Evolutionary conservation across 2,888 invertebrate species (phyloP).

Genomic region (Subacronicta megacephala): DNA sequence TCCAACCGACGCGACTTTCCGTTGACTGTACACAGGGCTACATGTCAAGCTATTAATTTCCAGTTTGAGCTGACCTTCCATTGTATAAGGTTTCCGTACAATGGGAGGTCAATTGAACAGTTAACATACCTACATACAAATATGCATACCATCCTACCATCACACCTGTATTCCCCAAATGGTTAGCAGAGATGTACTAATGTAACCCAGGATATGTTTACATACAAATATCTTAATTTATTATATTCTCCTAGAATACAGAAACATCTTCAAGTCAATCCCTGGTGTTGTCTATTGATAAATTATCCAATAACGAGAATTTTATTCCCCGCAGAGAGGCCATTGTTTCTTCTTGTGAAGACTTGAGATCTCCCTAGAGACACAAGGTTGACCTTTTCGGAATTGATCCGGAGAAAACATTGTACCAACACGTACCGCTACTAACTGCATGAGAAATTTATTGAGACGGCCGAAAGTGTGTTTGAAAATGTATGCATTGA

Average conservation of each 20-base stretch:
- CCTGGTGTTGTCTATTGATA: constrained; percentile 10
- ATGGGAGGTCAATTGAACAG: no score
- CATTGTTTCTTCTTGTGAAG: constrained; percentile 28
- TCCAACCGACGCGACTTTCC: neutral
- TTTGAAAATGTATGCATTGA: no score
- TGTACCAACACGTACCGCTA: neutral
- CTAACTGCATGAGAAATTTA: constrained; percentile 21
- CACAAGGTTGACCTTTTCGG: constrained; percentile 28
- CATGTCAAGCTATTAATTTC: no score
- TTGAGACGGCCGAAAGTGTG: neutral
- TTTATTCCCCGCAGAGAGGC: constrained; percentile 12
- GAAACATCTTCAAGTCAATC: constrained; percentile 1
- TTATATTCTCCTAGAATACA: neutral
- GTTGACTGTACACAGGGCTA: no score
- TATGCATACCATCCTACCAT: no score
- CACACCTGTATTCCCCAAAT: no score
- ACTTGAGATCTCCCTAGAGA: constrained; percentile 20
- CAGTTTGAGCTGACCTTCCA: no score
- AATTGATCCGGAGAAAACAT: constrained; percentile 22
- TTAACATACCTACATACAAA: no score
- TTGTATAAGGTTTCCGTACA: no score
- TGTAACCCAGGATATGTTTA: no score
- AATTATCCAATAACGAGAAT: constrained; percentile 17
- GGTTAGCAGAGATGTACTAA: no score
- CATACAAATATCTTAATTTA: neutral